Evolutionary conservation across 2,888 invertebrate genomes (phyloP).

Genomic region (Autographa pulchrina): DNA sequence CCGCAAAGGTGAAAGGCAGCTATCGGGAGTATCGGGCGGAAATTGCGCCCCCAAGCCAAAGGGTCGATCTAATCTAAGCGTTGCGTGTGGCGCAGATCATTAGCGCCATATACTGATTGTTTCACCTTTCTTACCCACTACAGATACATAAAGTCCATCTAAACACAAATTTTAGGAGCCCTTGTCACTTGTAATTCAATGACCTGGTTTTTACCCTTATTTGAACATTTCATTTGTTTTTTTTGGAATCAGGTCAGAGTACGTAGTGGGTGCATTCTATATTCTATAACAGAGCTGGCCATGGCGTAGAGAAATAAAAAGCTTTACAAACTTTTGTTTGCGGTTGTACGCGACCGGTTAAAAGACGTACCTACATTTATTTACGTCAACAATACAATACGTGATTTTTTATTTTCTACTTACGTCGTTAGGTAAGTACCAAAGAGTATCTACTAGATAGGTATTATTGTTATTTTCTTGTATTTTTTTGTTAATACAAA

Average conservation of each 20-base stretch:
- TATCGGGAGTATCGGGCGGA: slow-evolving; percentile 80
- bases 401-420: background rate
- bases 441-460: too few relatives aligned
- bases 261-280: background rate
- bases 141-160: slow-evolving; percentile 42
- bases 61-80: slow-evolving; percentile 84
- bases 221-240: slow-evolving; percentile 1
- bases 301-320: background rate
- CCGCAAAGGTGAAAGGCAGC: slow-evolving; percentile 64
- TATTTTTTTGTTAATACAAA: too few relatives aligned
- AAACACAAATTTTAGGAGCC: slow-evolving; percentile 27
- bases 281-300: background rate
- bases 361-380: background rate
- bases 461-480: too few relatives aligned
- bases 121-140: slow-evolving; percentile 66
- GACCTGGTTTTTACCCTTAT: slow-evolving; percentile 24
- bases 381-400: background rate
- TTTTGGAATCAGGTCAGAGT: background rate
- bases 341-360: background rate
- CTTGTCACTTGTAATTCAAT: slow-evolving; percentile 31
- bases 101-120: slow-evolving; percentile 81
- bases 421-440: too few relatives aligned
- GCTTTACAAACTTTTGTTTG: background rate
- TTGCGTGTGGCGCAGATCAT: slow-evolving; percentile 84
- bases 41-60: slow-evolving; percentile 82